Percentiles rank a stretch among this genome's conserved stretches.
Evolutionary conservation across 2,797 vertebrate species (phyloP).

Genomic region (Malurus splendens): DNA sequence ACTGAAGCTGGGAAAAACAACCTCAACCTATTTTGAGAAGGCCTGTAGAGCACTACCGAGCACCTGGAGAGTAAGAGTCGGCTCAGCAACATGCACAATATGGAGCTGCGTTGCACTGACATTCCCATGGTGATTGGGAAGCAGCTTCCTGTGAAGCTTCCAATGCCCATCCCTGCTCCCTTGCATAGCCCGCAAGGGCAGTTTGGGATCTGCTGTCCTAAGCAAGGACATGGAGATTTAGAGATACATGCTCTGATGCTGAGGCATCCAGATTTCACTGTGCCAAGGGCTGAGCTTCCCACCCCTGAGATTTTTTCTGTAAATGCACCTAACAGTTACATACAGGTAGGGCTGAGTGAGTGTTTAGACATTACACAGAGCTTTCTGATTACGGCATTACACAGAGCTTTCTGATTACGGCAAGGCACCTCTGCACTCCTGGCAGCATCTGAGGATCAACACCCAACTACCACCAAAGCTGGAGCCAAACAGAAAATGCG

Average conservation of each 20-base stretch:
- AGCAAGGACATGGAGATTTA: not conserved
- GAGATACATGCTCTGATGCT: rapidly evolving
- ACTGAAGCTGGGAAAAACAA: not conserved
- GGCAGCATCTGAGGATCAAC: not conserved
- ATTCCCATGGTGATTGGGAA: not conserved
- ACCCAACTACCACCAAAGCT: not conserved
- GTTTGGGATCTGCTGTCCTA: not conserved
- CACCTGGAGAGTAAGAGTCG: rapidly evolving
- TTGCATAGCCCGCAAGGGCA: rapidly evolving
- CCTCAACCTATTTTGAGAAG: not conserved
- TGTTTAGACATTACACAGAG: not conserved
- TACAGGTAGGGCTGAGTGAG: rapidly evolving
- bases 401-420: not conserved
- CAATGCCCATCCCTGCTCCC: not conserved
- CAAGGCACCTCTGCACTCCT: not conserved
- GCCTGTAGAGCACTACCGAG: rapidly evolving
- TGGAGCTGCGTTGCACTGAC: rapidly evolving
- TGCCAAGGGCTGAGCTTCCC: not conserved
- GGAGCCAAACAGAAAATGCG: rapidly evolving
- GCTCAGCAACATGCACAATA: rapidly evolving
- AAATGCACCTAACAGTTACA: not conserved
- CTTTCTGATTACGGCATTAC: not conserved
- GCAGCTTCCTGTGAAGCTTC: rapidly evolving
- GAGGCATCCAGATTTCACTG: not conserved
- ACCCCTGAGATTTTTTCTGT: rapidly evolving